phyloP scores from a whole-genome alignment of 2,888 invertebrate species.

The Tiliacea citrago region DNA sequence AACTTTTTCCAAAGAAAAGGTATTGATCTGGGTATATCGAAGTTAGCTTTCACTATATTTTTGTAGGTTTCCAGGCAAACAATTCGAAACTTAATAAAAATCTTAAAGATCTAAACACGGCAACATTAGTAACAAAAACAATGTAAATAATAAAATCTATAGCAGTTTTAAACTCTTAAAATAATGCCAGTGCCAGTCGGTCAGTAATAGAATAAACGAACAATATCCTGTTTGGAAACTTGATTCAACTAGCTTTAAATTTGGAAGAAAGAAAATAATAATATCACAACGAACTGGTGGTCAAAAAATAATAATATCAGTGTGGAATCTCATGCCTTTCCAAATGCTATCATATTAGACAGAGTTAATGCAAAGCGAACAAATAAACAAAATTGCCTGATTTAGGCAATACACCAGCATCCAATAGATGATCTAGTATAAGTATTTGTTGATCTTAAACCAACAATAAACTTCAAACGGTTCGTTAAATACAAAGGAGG shows the following conservation, averaged over 20 bases:
- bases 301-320: not conserved
- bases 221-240: not conserved
- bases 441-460: conserved; percentile 47
- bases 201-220: not conserved
- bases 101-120: not conserved
- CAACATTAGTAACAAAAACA: not conserved
- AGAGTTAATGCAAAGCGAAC: conserved; percentile 11
- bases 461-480: conserved; percentile 44
- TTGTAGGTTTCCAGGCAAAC: not conserved
- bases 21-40: not conserved
- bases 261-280: not conserved
- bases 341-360: not conserved
- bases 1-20: conserved; percentile 1
- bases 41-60: not conserved
- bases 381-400: conserved; percentile 24
- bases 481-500: conserved; percentile 57
- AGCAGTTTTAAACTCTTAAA: not conserved
- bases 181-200: not conserved
- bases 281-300: not conserved
- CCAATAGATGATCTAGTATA: conserved; percentile 32
- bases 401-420: conserved; percentile 30
- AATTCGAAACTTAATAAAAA: not conserved
- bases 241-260: not conserved
- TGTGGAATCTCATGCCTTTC: not conserved
- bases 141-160: not conserved